Evolutionary conservation across 2,888 invertebrate genomes (phyloP).

Genomic region (Gonocerus acuteangulatus): DNA sequence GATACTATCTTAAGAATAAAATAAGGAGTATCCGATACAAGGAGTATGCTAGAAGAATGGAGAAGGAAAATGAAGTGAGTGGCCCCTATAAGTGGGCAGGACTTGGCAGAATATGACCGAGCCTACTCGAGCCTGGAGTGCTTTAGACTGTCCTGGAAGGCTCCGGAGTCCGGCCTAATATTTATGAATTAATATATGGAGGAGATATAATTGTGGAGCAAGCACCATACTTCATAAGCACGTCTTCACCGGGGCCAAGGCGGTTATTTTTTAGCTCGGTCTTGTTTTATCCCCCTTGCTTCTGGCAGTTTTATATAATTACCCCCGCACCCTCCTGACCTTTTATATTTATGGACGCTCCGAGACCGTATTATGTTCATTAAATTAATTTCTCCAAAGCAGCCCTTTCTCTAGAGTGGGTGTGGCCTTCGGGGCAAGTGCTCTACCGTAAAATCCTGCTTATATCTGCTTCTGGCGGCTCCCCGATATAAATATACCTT

Average conservation of each 20-base stretch:
- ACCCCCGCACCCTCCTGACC: constrained; percentile 12
- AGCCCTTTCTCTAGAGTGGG: not conserved
- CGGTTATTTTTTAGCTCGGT: constrained; percentile 1
- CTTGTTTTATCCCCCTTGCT: constrained; percentile 21
- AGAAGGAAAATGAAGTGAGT: not conserved
- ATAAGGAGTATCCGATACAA: no score
- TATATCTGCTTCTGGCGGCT: no score
- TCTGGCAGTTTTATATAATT: constrained; percentile 27
- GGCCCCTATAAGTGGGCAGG: not conserved
- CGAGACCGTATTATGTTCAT: constrained; percentile 17
- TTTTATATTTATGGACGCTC: constrained; percentile 13
- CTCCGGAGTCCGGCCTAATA: constrained; percentile 10
- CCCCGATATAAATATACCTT: no score
- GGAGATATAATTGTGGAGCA: not conserved
- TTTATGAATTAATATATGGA: constrained; percentile 24
- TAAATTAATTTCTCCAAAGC: constrained; percentile 20
- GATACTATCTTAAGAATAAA: no score
- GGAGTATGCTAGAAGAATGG: not conserved
- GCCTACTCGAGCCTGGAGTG: constrained; percentile 1
- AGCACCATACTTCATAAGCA: constrained; percentile 16
- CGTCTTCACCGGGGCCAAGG: not conserved
- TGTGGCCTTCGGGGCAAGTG: no score
- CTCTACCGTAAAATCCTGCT: no score
- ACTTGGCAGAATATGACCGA: not conserved
- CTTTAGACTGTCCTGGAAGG: constrained; percentile 12